Evolutionary conservation across 1,140 invertebrate genomes (phyloP), one percentile per base, ranked within the genome.

Genomic region (Drosophila auraria): DNA sequence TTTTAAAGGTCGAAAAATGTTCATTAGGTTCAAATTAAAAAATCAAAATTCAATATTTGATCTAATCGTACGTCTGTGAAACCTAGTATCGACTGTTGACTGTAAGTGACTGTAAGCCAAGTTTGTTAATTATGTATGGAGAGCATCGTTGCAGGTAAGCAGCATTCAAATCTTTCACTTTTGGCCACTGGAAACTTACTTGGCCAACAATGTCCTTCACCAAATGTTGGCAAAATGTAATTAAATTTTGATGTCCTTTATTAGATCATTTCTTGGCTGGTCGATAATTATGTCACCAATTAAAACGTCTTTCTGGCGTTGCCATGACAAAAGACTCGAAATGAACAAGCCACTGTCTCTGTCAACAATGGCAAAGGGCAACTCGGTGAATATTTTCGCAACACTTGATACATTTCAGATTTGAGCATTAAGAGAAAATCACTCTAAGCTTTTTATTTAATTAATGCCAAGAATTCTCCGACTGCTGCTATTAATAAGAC

Each of bases 281-380:
- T 42, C 54, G 45, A 72, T 60, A 73, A 71, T 73, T 73, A 72
- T 51, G 23, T 9, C 25, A 57, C 70, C 68, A 72, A 73, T 73
- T 73, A 73, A 51, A 66, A 51, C 15, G 17, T 27, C 27, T 20
- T 14, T 20, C 38, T 38, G 14, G 11, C 25, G 60, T 77, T 65
- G 53, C 30, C 71, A 76, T 76, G 60, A 25, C 33, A 57, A 36
- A 56, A 57, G 49, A 33, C 45, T 56, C 40, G 15, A 56, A 58
- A 30, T 40, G 44, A 40, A 36, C 40, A 53, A 66, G 61, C 56
- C 30, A 42, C 20, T 57, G 27, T 30, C 20, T 45, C 30, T 51
- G 27, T 64, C 30, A 12, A 44, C 23, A 63, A 74, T 59, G 33
- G 33, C 8, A 44, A 63, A 74, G 51, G 40, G 33, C 8, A 44